Evolutionary conservation across 1,140 invertebrate species (phyloP).

Genomic region (Galleria mellonella): DNA sequence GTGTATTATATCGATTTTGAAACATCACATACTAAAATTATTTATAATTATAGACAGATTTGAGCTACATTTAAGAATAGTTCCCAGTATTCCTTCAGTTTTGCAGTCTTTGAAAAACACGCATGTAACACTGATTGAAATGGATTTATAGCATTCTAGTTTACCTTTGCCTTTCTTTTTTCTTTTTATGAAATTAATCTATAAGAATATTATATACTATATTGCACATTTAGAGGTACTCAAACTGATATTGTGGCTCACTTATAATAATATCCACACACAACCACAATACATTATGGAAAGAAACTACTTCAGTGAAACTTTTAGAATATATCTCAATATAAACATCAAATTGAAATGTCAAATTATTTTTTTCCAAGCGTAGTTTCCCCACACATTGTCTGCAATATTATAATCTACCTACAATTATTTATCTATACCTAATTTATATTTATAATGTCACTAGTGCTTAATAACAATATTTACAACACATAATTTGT

Average conservation of each 20-base stretch:
- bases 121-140: no score
- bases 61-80: no score
- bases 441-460: slow-evolving; percentile 24
- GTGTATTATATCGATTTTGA: no score
- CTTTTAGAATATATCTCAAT: slow-evolving; percentile 35
- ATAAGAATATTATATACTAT: not conserved
- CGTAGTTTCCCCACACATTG: slow-evolving; percentile 71
- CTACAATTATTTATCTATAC: slow-evolving; percentile 24
- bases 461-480: slow-evolving; percentile 32
- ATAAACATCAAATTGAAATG: slow-evolving; percentile 58
- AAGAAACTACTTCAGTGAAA: slow-evolving; percentile 65
- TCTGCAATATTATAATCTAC: slow-evolving; percentile 29
- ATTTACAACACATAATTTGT: slow-evolving; percentile 37
- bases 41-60: no score
- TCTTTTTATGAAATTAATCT: not conserved
- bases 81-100: no score
- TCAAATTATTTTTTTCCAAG: slow-evolving; percentile 63
- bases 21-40: no score
- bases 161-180: not conserved
- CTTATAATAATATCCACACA: slow-evolving; percentile 20
- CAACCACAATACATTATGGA: slow-evolving; percentile 30
- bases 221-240: slow-evolving; percentile 10
- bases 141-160: no score
- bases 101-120: no score
- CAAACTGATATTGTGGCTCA: slow-evolving; percentile 13